phyloP scores from a whole-genome alignment of 2,888 invertebrate genomes.

The Ctena decussata region DNA sequence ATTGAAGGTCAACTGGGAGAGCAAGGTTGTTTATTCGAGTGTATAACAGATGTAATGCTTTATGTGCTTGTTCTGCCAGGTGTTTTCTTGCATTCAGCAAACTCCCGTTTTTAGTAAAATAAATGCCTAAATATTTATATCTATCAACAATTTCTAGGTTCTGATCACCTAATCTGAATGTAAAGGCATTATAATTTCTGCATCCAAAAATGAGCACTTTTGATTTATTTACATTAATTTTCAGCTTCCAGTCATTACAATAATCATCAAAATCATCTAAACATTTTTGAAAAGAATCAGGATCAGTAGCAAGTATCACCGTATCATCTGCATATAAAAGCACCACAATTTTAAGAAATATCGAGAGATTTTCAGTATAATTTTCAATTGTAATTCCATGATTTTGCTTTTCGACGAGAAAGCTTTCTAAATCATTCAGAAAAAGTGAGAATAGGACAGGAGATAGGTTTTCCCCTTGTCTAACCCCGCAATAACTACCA shows the following conservation, averaged over 20 bases:
- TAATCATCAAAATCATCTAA: slow-evolving; percentile 25
- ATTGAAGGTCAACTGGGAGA: no score
- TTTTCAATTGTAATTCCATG: not conserved
- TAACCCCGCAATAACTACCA: not conserved
- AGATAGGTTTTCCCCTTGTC: not conserved
- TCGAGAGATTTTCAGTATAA: not conserved
- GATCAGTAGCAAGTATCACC: slow-evolving; percentile 17
- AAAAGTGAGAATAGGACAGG: not conserved
- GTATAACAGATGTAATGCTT: no score
- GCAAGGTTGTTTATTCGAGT: no score
- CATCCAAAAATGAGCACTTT: slow-evolving; percentile 13
- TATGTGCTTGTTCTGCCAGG: no score
- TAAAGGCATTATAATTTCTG: not conserved
- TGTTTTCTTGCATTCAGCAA: no score
- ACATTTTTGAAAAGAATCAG: not conserved
- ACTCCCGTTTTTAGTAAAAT: slow-evolving; percentile 12
- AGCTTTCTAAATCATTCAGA: not conserved
- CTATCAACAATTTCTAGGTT: slow-evolving; percentile 1
- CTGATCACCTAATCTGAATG: not conserved
- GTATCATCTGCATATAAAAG: slow-evolving; percentile 44
- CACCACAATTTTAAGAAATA: not conserved
- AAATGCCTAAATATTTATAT: slow-evolving; percentile 28
- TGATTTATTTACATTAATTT: slow-evolving; percentile 15
- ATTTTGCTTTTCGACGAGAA: not conserved
- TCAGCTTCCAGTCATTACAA: slow-evolving; percentile 37